Base-by-base conservation (phyloP, 2,113 vertebrate genomes). In the Poeciliopsis prolifica region DNA sequence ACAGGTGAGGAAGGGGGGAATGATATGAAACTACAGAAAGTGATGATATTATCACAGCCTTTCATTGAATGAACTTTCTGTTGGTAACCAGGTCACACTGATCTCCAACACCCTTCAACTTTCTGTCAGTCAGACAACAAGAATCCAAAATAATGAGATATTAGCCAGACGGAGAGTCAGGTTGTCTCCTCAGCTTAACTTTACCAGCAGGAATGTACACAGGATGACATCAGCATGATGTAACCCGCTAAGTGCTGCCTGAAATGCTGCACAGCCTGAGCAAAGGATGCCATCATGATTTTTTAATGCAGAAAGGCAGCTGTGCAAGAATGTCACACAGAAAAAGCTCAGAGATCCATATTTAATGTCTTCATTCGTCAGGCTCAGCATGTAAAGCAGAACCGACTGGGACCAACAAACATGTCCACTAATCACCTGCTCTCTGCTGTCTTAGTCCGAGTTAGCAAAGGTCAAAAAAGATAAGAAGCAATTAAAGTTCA, bases 131-230 rank as follows among this genome's bases (percentile, higher is more conserved):
- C 40, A 42, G 80, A 44, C 35, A 15, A 29, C 62, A 42, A 62
- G 74, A 75, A 92, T 84, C 79, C 74, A 85, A 68, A 66, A 68
- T 35, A 61, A 62, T 29, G 29, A 80, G 79, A 64, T 65, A 86
- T 78, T 48, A 64, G 17, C 17, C 44, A 48, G 44, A 48, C 17
- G 44, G 44, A 1, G 14, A 19, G 70, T 17, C 12, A 61, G 85
- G 61, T 44, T 37, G 77, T 77, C 81, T 61, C 72, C 58, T 79
- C 60, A 31, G 62, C 66, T 78, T 28, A 61, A 65, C 35, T 62
- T 58, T 9, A 11, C 51, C 11, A n/a, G 9, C 51, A 58, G 3
- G 22, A 58, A 54, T 24, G 7, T 54, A 54, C 51, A n/a, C 2
- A 54, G 51, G 24, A 58, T 24, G 22, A 58, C 51, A 58, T 58